phyloP scores from a whole-genome alignment of 1,140 invertebrate species.

The Megalonaias nervosa region DNA sequence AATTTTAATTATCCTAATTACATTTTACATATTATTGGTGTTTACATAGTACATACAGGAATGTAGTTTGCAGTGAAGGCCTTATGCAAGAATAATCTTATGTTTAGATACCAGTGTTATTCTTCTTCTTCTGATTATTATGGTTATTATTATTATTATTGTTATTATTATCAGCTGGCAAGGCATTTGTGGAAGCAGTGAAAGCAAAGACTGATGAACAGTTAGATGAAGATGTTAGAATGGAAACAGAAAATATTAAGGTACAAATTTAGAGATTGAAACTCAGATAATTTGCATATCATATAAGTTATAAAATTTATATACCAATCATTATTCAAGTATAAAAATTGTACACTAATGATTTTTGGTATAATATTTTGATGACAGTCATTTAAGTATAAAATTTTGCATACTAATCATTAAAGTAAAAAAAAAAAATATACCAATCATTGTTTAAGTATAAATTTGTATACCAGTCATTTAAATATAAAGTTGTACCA shows the following conservation, averaged over 20 bases:
- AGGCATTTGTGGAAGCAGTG: constrained; percentile 65
- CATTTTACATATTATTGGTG: neutral
- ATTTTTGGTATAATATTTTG: too few species aligned
- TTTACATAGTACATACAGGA: neutral
- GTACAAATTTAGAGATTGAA: constrained; percentile 8
- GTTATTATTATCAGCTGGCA: constrained; percentile 51
- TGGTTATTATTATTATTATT: neutral
- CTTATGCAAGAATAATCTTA: neutral
- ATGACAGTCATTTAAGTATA: neutral
- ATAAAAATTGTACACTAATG: neutral
- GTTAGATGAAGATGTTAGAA: constrained; percentile 60
- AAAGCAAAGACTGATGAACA: constrained; percentile 65
- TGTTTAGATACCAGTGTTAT: neutral
- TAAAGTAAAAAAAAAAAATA: neutral
- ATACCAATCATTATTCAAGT: neutral
- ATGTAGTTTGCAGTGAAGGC: neutral
- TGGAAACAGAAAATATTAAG: constrained; percentile 59
- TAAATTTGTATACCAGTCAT: neutral
- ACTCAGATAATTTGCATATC: neutral
- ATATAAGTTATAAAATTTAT: too few species aligned
- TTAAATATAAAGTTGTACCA: neutral
- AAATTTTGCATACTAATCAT: neutral
- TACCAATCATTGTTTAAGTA: neutral
- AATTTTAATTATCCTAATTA: neutral
- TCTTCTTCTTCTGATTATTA: neutral